phyloP scores from a whole-genome alignment of 2,113 vertebrate species.

The Embiotoca jacksoni region DNA sequence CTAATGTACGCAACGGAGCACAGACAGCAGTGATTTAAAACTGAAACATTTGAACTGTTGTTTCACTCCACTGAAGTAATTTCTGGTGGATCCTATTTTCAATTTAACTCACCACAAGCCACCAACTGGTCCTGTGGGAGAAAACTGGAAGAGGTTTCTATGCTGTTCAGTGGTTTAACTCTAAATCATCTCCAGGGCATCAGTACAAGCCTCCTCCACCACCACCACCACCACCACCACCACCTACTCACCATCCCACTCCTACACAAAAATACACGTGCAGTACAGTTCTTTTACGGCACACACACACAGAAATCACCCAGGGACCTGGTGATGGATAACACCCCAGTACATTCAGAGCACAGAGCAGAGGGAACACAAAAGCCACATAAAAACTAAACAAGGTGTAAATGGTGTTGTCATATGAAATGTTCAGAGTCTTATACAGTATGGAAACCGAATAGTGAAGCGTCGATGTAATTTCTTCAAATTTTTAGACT shows the following conservation, averaged over 20 bases:
- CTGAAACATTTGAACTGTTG: constrained; percentile 42
- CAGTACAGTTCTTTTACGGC: constrained; percentile 16
- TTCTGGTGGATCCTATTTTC: constrained; percentile 59
- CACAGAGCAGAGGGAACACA: constrained; percentile 38
- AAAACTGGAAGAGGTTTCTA: constrained; percentile 45
- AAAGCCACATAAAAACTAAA: constrained; percentile 40
- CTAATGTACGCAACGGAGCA: constrained; percentile 17
- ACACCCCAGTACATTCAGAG: constrained; percentile 42
- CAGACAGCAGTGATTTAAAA: constrained; percentile 52
- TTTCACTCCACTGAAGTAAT: constrained; percentile 49
- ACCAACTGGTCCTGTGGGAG: constrained; percentile 60
- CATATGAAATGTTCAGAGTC: constrained; percentile 24
- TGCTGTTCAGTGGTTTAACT: constrained; percentile 55
- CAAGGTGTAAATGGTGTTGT: constrained; percentile 41
- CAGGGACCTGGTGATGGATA: constrained; percentile 70
- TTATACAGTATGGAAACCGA: neutral
- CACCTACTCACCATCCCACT: constrained; percentile 24
- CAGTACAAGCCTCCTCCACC: constrained; percentile 43
- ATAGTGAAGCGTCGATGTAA: no score
- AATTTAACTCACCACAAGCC: constrained; percentile 56
- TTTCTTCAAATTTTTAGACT: neutral
- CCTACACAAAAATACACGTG: constrained; percentile 28
- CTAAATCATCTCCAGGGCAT: constrained; percentile 76
- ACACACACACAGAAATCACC: constrained; percentile 46
- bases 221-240: constrained; percentile 5